Base-by-base conservation (phyloP, 2,888 invertebrate genomes). In the Stenodema calcarata region DNA sequence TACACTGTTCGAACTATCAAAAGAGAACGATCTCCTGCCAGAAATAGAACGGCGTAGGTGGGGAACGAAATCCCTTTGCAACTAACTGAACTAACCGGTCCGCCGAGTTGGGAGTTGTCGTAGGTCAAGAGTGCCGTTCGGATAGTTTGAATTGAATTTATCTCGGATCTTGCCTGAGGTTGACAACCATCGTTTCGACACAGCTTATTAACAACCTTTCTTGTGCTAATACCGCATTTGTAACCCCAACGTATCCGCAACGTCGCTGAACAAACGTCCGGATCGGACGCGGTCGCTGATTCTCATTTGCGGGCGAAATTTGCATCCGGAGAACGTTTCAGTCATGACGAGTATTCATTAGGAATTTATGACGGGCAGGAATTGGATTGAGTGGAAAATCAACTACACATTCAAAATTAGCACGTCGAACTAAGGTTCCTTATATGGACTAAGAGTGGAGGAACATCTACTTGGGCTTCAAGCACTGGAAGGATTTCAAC, bases 51-150 rank as follows among this genome's bases (percentile, higher is more conserved):
- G n/a, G 41, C 18, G 78, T 78, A 42, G 78, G 78, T 16, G 78
- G 78, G 18, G 78, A 44, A 11, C 44, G 23, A 78, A 44, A 44
- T 78, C 78, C 18, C 18, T 27, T 23, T 76, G 78, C 78, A 18
- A 6, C 41, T 18, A 78, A 78, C 78, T 23, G 23, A 78, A 78
- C 47, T 16, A 78, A 78, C 78, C 78, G 44, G 78, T 78, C 47
- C 23, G 23, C 18, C 78, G 1, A 78, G 78, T 23, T 44, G 23
- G 41, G 14, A 41, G 78, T 78, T 78, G 78, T 14, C 78, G 44
- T 78, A 78, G 78, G 78, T 78, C 78, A 78, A 78, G 44, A 78
- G 23, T 44, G 44, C 47, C 18, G 42, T 78, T 23, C 62, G 62
- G 62, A 62, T 62, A 11, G 62, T 62, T 62, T 62, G 62, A 23